These are phyloP conservation scores for Gallirallus australis DNA, from an alignment of 2,797 vertebrate species.

Conservation along the genomic window DNA sequence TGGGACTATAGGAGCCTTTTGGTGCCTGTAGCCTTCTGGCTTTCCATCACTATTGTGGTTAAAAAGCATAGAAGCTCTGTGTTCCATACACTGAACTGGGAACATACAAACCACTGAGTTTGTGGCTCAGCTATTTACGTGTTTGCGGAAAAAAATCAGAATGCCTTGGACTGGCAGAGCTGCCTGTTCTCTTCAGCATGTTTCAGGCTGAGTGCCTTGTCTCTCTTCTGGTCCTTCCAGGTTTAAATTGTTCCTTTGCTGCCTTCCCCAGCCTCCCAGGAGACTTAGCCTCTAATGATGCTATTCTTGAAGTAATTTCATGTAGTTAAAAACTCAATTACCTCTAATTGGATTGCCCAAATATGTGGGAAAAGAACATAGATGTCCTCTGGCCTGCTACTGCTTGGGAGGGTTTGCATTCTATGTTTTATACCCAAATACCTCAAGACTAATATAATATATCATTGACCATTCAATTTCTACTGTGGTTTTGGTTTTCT, in stretches of 20 bases:
- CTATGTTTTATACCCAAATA: background rate
- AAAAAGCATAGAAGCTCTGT: background rate
- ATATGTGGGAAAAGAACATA: background rate
- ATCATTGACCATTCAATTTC: background rate
- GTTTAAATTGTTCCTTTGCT: background rate
- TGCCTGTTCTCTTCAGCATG: background rate
- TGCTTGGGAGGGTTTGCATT: background rate
- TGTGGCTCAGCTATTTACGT: background rate
- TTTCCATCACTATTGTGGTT: background rate
- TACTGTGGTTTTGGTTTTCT: background rate
- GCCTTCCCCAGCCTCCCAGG: background rate
- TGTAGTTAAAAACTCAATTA: conserved; percentile 33
- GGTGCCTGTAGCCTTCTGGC: background rate
- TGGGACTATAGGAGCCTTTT: background rate
- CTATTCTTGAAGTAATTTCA: conserved; percentile 11
- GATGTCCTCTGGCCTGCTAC: background rate
- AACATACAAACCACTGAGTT: background rate
- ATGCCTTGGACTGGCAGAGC: background rate
- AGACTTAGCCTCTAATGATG: background rate
- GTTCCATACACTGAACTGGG: background rate
- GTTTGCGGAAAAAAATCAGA: background rate
- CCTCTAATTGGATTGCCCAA: background rate
- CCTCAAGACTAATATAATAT: background rate
- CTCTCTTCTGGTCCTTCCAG: background rate
- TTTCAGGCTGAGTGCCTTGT: background rate